Conservation (phyloP, 2,888 invertebrate genomes). For the Xestia ashworthii region DNA sequence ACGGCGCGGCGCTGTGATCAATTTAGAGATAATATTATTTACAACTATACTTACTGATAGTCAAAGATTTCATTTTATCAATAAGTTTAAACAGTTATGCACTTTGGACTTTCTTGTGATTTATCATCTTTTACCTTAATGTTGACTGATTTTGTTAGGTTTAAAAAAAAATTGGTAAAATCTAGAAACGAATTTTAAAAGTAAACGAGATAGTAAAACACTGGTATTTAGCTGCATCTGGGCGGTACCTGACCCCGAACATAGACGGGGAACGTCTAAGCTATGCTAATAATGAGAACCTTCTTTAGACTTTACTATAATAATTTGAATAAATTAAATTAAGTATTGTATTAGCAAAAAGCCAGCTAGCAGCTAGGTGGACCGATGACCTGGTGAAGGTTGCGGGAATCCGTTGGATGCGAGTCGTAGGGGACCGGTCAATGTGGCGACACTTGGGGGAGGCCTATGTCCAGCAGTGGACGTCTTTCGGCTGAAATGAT, state of each 20-base stretch:
- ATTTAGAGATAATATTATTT: constrained; percentile 37
- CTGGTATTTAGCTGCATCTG: background rate
- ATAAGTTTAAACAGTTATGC: constrained; percentile 26
- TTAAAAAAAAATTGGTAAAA: background rate
- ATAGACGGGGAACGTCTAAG: background rate
- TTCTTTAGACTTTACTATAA: background rate
- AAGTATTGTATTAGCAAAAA: background rate
- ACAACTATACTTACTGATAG: constrained; percentile 38
- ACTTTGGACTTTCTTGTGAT: constrained; percentile 45
- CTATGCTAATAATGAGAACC: background rate
- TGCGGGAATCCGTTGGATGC: no score
- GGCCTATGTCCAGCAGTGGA: no score
- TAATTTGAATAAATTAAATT: background rate
- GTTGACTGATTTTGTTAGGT: no score
- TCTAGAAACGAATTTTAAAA: background rate
- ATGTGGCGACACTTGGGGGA: no score
- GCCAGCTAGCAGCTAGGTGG: no score
- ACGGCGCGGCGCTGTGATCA: constrained; percentile 51
- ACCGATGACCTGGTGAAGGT: no score
- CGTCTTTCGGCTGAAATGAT: no score
- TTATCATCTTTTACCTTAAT: background rate
- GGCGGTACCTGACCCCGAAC: background rate
- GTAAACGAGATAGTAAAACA: background rate
- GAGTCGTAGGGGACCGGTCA: no score
- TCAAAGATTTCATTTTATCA: constrained; percentile 50